These are phyloP conservation scores for Liopterus haemorrhoidalis DNA, from an alignment of 2,888 invertebrate species.

Conservation along the genomic window DNA sequence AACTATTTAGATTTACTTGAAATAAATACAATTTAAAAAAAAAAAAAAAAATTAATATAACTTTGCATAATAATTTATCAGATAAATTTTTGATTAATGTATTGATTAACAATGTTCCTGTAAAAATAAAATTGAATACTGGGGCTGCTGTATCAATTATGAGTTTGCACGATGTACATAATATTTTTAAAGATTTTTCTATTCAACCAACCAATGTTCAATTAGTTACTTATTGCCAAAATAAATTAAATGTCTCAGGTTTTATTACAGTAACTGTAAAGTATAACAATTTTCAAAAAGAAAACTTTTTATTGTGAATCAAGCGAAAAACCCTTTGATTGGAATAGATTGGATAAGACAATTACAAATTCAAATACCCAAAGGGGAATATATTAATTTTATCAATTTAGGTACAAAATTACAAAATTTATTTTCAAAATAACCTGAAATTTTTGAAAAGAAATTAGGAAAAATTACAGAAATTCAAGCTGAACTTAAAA, in stretches of 20 bases:
- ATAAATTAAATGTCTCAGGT: no score
- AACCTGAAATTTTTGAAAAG: constrained; percentile 12
- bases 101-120: no score
- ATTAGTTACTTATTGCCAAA: no score
- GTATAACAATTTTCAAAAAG: constrained; percentile 7
- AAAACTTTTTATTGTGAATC: constrained; percentile 28
- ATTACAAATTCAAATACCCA: constrained; percentile 30
- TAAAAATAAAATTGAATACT: constrained; percentile 28
- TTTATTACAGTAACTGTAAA: constrained; percentile 18
- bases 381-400: no score
- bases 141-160: constrained; percentile 28
- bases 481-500: constrained; percentile 22
- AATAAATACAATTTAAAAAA: no score
- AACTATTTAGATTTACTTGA: no score
- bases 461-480: constrained; percentile 21
- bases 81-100: no score
- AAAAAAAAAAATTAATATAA: no score
- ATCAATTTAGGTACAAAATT: constrained; percentile 12
- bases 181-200: constrained; percentile 7
- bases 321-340: constrained; percentile 30
- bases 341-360: constrained; percentile 33
- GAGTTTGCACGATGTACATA: constrained; percentile 8
- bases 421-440: constrained; percentile 20
- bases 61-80: constrained; percentile 19
- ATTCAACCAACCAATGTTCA: no score